Evolutionary conservation across 2,797 vertebrate genomes (phyloP), one percentile per base, ranked within the genome.

Genomic region (Heterohyrax brucei): DNA sequence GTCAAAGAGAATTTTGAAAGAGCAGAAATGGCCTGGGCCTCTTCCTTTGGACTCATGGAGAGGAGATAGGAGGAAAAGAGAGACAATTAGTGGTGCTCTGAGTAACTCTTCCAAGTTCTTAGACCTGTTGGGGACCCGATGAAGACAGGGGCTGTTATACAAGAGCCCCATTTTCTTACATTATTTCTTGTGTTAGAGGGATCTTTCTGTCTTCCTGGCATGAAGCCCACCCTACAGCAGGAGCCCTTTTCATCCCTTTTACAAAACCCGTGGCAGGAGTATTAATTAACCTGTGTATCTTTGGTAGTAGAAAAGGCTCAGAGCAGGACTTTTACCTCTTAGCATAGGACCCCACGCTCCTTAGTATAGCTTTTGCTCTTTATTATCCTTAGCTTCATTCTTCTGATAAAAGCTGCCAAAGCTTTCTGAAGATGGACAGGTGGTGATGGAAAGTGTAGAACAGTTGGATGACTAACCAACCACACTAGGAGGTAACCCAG

Each of bases 351-450:
- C 13, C 83, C 48, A 44, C 91, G 62, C 75, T 95, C 39, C 22
- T 85, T 73, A 21, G 9, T 68, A 1, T 75, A 79, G 56, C 19
- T 94, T 66, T 90, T 39, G 72, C 77, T 94, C 18, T 24, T 62
- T 94, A 1, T 91, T 68, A n/a, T 72, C 48, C 28, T 68, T 89
- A 76, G 33, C 70, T 9, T 75, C 46, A 84, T 81, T 92, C 64
- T 93, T 95, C 24, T 93, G 66, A 62, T 81, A 83, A 91, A 94
- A 96, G 75, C 39, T 46, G 59, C 64, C 68, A 89, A 68, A n/a
- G 7, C 16, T 87, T 89, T 93, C 87, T 95, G 44, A 87, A 75
- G 82, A 78, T 84, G 77, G 62, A 48, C 8, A 62, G 78, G 61
- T 92, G 50, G 64, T 87, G 7, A 6, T 91, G 72, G 61, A 94